These are phyloP conservation scores for Sarotherodon lohbergeri DNA, from an alignment of 2,113 vertebrate species.

Conservation along the genomic window DNA sequence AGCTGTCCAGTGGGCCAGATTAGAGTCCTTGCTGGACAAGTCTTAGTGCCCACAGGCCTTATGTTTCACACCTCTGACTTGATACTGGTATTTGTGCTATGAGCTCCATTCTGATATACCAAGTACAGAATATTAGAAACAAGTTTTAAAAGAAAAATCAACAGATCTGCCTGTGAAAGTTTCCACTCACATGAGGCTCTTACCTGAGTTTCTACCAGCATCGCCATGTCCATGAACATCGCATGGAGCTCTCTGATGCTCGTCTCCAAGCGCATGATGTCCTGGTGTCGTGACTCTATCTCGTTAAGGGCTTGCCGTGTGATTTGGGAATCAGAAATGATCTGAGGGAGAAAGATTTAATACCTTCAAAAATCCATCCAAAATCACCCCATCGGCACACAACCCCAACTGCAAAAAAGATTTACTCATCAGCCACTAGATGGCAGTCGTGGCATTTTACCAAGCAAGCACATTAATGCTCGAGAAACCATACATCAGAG, in stretches of 20 bases:
- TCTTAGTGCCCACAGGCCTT: background rate
- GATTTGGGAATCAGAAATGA: constrained; percentile 92
- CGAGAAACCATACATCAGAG: constrained; percentile 80
- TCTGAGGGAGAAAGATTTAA: constrained; percentile 66
- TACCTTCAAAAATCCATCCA: background rate
- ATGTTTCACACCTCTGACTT: background rate
- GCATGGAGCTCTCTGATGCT: constrained; percentile 91
- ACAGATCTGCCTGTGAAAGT: background rate
- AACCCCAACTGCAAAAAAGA: background rate
- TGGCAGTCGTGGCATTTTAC: background rate
- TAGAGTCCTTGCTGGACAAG: background rate
- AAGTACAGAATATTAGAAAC: background rate
- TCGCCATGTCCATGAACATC: constrained; percentile 95
- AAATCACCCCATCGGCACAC: background rate
- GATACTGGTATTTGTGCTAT: background rate
- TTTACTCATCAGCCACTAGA: constrained; percentile 2
- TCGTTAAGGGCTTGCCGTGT: constrained; percentile 90
- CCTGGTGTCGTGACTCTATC: constrained; percentile 91
- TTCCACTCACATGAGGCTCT: background rate
- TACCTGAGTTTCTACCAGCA: constrained; percentile 95
- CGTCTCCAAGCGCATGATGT: constrained; percentile 90
- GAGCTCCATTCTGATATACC: background rate
- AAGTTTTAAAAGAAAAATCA: background rate
- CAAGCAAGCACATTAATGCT: background rate
- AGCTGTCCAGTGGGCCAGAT: too few relatives aligned